These are phyloP conservation scores for Xylophagus ater DNA, from an alignment of 2,888 invertebrate genomes.

Conservation along the genomic window DNA sequence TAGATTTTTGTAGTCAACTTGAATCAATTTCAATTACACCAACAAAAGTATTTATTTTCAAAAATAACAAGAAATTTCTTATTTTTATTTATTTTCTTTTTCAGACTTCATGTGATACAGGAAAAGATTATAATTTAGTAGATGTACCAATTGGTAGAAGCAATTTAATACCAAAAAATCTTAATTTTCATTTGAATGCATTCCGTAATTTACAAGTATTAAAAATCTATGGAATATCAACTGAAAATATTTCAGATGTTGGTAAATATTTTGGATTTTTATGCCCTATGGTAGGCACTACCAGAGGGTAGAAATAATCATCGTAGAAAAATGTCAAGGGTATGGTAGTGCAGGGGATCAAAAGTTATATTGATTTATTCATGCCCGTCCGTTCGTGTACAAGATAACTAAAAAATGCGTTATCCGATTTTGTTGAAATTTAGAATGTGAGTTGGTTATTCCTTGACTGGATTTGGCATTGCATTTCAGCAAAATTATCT, in stretches of 20 bases:
- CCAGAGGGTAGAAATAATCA: too few species aligned
- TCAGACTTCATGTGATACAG: conserved; percentile 10
- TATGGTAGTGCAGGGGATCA: too few species aligned
- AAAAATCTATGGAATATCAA: conserved; percentile 55
- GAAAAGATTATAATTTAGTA: conserved; percentile 29
- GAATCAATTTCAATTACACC: conserved; percentile 41
- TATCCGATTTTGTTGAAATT: too few species aligned
- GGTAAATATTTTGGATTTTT: not conserved
- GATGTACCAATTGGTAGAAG: conserved; percentile 59
- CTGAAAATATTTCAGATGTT: conserved; percentile 50
- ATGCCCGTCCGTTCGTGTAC: too few species aligned
- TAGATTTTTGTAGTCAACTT: conserved; percentile 77
- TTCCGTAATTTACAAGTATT: conserved; percentile 70
- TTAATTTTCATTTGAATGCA: conserved; percentile 69
- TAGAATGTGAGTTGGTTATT: too few species aligned
- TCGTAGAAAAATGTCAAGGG: too few species aligned
- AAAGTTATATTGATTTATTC: too few species aligned
- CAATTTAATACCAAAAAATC: conserved; percentile 69
- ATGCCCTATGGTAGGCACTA: too few species aligned
- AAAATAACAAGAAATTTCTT: not conserved
- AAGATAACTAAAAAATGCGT: too few species aligned
- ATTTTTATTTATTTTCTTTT: conserved; percentile 6
- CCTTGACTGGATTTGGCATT: too few species aligned
- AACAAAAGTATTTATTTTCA: conserved; percentile 23
- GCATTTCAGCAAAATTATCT: too few species aligned